phyloP scores from a whole-genome alignment of 64 coral and sea anemone species.

The Stichodactyla helianthus region DNA sequence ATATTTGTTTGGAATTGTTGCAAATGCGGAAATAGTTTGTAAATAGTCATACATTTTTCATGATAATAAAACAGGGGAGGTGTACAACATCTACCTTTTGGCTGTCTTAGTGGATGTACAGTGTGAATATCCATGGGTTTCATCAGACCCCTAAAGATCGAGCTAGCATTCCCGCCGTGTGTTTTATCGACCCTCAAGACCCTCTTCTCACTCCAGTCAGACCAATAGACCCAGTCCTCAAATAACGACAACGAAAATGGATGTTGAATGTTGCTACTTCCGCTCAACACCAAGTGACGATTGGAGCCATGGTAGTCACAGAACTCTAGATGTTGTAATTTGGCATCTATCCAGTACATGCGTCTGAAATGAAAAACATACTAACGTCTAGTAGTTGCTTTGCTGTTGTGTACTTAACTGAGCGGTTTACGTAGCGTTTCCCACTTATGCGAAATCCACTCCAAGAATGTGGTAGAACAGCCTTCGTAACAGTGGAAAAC shows the following conservation, averaged over 20 bases:
- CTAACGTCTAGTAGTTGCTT: not conserved
- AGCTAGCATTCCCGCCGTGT: slow-evolving; percentile 44
- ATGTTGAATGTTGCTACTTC: slow-evolving; percentile 21
- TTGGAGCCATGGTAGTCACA: slow-evolving; percentile 70
- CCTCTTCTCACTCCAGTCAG: slow-evolving; percentile 48
- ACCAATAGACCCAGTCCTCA: slow-evolving; percentile 76
- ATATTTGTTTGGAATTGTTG: too few relatives aligned
- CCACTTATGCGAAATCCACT: too few relatives aligned
- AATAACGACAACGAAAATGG: slow-evolving; percentile 79
- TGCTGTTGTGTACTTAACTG: too few relatives aligned
- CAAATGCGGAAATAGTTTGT: too few relatives aligned
- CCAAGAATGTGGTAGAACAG: too few relatives aligned
- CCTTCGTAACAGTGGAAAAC: too few relatives aligned
- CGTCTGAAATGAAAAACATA: slow-evolving; percentile 40
- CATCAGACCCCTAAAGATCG: slow-evolving; percentile 26
- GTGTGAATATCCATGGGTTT: slow-evolving; percentile 58
- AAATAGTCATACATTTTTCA: too few relatives aligned
- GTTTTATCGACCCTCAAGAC: slow-evolving; percentile 53
- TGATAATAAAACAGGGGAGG: not conserved
- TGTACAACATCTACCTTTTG: slow-evolving; percentile 48
- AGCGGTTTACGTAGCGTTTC: too few relatives aligned
- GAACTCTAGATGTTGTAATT: slow-evolving; percentile 52
- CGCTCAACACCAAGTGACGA: slow-evolving; percentile 39
- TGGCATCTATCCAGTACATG: slow-evolving; percentile 90
- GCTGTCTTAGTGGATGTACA: slow-evolving; percentile 88